These are phyloP conservation scores for Phylloscopus collybita DNA, from an alignment of 2,797 vertebrate genomes.

Conservation along the genomic window DNA sequence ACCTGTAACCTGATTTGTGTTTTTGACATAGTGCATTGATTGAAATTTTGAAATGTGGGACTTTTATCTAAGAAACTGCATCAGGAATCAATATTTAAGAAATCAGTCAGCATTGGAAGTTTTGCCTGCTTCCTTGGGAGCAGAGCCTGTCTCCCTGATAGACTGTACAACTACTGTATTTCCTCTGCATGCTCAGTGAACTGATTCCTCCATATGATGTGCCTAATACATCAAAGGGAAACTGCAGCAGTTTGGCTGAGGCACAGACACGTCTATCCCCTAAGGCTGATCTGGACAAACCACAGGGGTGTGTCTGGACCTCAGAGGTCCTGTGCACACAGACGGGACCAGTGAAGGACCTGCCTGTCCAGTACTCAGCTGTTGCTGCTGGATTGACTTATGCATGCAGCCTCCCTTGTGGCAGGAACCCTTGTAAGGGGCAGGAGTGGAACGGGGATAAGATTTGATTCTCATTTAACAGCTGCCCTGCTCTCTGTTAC, in stretches of 20 bases:
- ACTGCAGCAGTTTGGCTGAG: not conserved
- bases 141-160: not conserved
- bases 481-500: not conserved
- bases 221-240: not conserved
- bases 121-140: not conserved
- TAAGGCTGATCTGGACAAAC: not conserved
- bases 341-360: not conserved
- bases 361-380: not conserved
- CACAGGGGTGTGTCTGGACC: not conserved
- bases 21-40: not conserved
- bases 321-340: not conserved
- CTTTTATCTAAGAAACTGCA: not conserved
- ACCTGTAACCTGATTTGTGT: not conserved
- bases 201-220: not conserved
- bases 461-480: not conserved
- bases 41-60: not conserved
- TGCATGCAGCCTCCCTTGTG: not conserved
- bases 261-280: not conserved
- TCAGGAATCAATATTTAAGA: not conserved
- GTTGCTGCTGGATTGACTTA: not conserved
- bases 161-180: not conserved
- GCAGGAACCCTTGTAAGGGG: not conserved
- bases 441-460: not conserved
- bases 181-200: not conserved
- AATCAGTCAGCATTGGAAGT: not conserved